phyloP scores from a whole-genome alignment of 2,888 invertebrate species.

The Eulithis testata region DNA sequence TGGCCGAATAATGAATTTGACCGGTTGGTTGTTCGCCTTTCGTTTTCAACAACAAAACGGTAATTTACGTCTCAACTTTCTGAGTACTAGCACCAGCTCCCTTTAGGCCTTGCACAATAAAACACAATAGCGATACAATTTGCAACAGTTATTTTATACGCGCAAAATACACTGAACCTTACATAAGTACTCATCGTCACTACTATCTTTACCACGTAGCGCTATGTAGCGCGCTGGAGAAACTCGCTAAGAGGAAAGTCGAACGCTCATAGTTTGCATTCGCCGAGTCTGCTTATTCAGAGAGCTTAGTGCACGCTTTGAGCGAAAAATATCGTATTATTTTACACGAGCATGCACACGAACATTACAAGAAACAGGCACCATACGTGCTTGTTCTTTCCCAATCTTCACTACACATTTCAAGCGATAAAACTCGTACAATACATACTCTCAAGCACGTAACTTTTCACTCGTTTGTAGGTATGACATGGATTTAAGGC shows the following conservation, averaged over 20 bases:
- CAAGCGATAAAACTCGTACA: not conserved
- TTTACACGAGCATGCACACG: not conserved
- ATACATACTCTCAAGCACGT: not conserved
- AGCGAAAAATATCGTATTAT: not conserved
- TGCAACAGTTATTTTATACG: conserved; percentile 3
- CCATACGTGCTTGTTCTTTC: not conserved
- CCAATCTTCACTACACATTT: not conserved
- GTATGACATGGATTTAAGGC: conserved; percentile 6
- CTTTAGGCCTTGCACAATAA: conserved; percentile 15
- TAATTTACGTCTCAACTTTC: conserved; percentile 16
- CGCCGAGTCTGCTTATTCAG: conserved; percentile 2
- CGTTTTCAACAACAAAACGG: conserved; percentile 14
- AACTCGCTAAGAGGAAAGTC: not conserved
- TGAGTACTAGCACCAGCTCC: conserved; percentile 35
- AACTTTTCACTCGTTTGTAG: not conserved
- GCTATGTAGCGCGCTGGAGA: not conserved
- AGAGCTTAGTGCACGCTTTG: not conserved
- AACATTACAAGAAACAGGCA: not conserved
- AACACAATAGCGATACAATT: not conserved
- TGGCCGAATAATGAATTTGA: conserved; percentile 18
- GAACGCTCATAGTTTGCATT: conserved; percentile 1
- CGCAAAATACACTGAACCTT: not conserved
- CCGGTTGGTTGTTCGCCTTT: conserved; percentile 11
- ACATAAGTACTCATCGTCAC: not conserved
- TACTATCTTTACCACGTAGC: not conserved